Evolutionary conservation across 2,797 vertebrate species (phyloP).

Genomic region (Sibirionetta formosa): DNA sequence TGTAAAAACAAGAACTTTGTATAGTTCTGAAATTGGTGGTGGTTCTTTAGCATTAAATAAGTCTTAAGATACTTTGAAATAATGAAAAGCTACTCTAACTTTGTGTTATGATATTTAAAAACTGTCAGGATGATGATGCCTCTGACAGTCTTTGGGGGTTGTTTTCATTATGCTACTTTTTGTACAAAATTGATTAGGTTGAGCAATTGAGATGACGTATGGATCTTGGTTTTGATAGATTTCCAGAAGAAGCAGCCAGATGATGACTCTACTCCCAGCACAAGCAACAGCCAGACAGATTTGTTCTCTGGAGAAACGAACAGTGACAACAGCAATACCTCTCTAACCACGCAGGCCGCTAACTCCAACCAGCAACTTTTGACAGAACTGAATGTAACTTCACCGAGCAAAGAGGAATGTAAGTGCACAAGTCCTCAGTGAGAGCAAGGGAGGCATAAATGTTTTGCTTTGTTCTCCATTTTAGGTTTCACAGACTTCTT

Average conservation of each 20-base stretch:
- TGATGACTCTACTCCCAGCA: constrained; percentile 92
- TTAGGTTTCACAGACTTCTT: not conserved
- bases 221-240: constrained; percentile 83
- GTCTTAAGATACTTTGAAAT: not conserved
- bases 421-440: constrained; percentile 66
- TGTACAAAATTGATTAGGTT: not conserved
- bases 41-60: not conserved
- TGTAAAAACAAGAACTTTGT: not conserved
- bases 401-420: constrained; percentile 92
- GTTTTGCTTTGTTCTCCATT: not conserved
- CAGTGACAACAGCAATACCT: constrained; percentile 92
- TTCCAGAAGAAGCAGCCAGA: constrained; percentile 95
- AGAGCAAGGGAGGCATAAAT: not conserved
- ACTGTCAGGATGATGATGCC: not conserved
- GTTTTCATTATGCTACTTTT: not conserved
- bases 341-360: constrained; percentile 88
- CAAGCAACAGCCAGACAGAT: constrained; percentile 93
- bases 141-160: not conserved
- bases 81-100: not conserved
- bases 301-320: constrained; percentile 93
- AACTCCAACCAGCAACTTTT: constrained; percentile 88
- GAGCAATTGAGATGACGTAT: not conserved
- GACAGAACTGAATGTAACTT: constrained; percentile 90
- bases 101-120: not conserved
- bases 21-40: not conserved